These are phyloP conservation scores for Dicyrtomina minuta DNA, from an alignment of 2,888 invertebrate genomes.

Conservation along the genomic window DNA sequence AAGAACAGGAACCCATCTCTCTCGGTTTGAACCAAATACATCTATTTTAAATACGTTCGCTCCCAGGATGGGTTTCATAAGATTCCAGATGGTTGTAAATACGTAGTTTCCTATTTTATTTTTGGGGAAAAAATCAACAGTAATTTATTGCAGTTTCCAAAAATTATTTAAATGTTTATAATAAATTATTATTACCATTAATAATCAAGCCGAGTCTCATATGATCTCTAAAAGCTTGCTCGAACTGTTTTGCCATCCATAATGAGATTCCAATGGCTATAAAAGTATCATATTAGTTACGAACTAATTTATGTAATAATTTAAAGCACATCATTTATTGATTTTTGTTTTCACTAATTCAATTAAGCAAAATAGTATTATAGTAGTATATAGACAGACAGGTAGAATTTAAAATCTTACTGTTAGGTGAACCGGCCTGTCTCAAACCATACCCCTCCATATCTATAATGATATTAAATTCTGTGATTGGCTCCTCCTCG, in stretches of 20 bases:
- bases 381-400: background rate
- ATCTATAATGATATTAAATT: slow-evolving; percentile 28
- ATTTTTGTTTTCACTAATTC: slow-evolving; percentile 9
- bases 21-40: slow-evolving; percentile 22
- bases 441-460: slow-evolving; percentile 25
- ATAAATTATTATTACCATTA: slow-evolving; percentile 17
- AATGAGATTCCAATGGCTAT: slow-evolving; percentile 9
- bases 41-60: slow-evolving; percentile 20
- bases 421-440: slow-evolving; percentile 8
- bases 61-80: slow-evolving; percentile 25
- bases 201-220: slow-evolving; percentile 19
- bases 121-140: too few relatives aligned
- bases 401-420: background rate
- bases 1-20: slow-evolving; percentile 15
- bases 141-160: background rate
- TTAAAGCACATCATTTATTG: too few relatives aligned
- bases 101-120: slow-evolving; percentile 27
- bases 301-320: background rate
- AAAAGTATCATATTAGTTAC: too few relatives aligned
- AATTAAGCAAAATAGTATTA: background rate
- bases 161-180: background rate
- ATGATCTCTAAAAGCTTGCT: slow-evolving; percentile 24
- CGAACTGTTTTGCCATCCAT: slow-evolving; percentile 32
- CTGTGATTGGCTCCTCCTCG: slow-evolving; percentile 11
- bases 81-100: slow-evolving; percentile 12